These are phyloP conservation scores for Pantala flavescens DNA, from an alignment of 1,140 invertebrate genomes.

Conservation along the genomic window DNA sequence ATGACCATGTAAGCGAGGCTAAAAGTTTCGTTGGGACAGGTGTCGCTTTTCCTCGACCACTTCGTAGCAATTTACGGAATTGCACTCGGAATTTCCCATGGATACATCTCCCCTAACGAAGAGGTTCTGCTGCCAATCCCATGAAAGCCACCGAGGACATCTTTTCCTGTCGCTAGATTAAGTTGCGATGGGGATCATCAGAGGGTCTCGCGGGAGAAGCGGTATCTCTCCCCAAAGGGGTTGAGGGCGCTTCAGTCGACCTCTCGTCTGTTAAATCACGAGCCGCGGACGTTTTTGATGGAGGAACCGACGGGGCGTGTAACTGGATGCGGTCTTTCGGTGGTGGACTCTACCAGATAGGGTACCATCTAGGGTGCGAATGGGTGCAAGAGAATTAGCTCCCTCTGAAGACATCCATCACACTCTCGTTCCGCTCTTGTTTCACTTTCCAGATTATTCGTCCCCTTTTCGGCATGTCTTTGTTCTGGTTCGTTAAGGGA, in stretches of 20 bases:
- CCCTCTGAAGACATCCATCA: background rate
- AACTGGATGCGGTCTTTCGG: background rate
- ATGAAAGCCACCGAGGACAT: background rate
- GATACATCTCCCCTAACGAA: no score
- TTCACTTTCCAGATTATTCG: background rate
- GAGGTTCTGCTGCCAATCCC: background rate
- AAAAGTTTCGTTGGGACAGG: no score
- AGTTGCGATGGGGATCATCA: background rate
- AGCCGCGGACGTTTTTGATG: background rate
- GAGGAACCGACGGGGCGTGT: background rate
- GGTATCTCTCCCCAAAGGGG: background rate
- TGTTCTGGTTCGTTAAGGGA: background rate
- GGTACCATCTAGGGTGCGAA: background rate
- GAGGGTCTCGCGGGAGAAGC: background rate
- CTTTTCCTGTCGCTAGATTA: background rate
- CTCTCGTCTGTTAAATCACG: background rate
- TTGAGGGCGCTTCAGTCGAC: background rate
- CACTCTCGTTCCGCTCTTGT: background rate
- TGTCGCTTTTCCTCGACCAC: no score
- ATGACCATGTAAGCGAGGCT: no score
- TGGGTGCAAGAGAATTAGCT: background rate
- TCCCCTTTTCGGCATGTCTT: background rate
- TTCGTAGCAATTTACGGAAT: no score
- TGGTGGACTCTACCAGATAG: background rate
- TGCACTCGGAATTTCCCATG: no score